Evolutionary conservation across 2,888 invertebrate species (phyloP).

Genomic region (Mycogona germanica): DNA sequence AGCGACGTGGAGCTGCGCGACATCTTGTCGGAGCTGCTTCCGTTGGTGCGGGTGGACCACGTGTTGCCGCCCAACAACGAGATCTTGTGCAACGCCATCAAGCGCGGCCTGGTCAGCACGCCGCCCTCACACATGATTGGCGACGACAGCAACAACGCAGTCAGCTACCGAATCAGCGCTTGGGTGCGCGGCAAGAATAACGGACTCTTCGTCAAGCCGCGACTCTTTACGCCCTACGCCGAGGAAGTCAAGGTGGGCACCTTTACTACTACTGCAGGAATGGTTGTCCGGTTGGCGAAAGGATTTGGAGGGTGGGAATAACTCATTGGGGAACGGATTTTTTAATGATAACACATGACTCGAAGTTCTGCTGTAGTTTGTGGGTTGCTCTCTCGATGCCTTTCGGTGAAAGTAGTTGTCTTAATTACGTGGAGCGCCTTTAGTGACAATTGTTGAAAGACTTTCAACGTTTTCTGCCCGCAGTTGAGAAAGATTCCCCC

Average conservation of each 20-base stretch:
- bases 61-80: constrained; percentile 74
- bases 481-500: too few relatives aligned
- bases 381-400: too few relatives aligned
- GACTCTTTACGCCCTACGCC: constrained; percentile 87
- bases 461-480: too few relatives aligned
- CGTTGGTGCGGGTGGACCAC: constrained; percentile 78
- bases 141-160: constrained; percentile 41
- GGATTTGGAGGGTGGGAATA: too few relatives aligned
- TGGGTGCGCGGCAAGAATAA: constrained; percentile 34
- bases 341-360: too few relatives aligned
- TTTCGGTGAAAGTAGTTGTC: too few relatives aligned
- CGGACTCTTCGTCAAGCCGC: constrained; percentile 52
- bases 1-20: constrained; percentile 77
- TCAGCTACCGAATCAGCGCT: constrained; percentile 23
- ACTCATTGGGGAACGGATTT: too few relatives aligned
- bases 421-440: too few relatives aligned
- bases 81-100: constrained; percentile 46
- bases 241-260: constrained; percentile 78
- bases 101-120: constrained; percentile 62
- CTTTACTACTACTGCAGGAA: neutral
- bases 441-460: too few relatives aligned
- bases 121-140: constrained; percentile 72
- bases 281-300: neutral
- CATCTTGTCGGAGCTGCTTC: constrained; percentile 67
- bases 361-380: too few relatives aligned